Evolutionary conservation across 2,113 vertebrate genomes (phyloP).

Genomic region (Rostratula benghalensis): DNA sequence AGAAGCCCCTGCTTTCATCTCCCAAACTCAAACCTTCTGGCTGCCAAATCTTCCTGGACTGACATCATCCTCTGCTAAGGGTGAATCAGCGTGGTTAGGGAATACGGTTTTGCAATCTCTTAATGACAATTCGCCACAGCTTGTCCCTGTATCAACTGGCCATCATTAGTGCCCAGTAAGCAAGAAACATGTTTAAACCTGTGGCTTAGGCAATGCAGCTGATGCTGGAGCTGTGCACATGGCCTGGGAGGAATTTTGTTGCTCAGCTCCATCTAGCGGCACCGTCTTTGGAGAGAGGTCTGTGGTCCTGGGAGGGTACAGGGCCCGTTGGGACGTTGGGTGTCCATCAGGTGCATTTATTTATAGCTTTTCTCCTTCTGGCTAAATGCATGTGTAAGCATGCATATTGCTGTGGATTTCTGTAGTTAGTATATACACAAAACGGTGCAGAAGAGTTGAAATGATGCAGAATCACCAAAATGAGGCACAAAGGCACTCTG

Average conservation of each 20-base stretch:
- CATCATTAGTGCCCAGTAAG: conserved; percentile 47
- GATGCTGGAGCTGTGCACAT: neutral
- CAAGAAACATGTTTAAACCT: conserved; percentile 41
- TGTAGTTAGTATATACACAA: no score
- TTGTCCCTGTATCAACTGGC: conserved; percentile 49
- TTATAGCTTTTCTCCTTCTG: neutral
- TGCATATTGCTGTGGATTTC: neutral
- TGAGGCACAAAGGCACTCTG: neutral
- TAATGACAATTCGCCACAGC: conserved; percentile 36
- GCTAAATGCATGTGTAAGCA: rapidly evolving
- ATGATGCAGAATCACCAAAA: neutral
- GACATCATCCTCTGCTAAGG: conserved; percentile 3
- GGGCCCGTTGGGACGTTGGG: neutral
- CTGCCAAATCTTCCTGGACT: neutral
- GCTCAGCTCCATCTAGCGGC: conserved; percentile 63
- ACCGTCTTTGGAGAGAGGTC: neutral
- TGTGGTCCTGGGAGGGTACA: neutral
- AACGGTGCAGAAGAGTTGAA: neutral
- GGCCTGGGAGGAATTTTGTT: conserved; percentile 4
- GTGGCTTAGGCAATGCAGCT: neutral
- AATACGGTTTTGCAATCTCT: conserved; percentile 37
- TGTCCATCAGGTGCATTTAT: neutral
- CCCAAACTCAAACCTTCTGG: neutral
- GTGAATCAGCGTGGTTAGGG: conserved; percentile 31
- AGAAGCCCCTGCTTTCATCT: neutral